Percentiles rank a stretch among this genome's conserved stretches.
phyloP scores from a whole-genome alignment of 2,797 vertebrate species.

The Okamejei kenojei region DNA sequence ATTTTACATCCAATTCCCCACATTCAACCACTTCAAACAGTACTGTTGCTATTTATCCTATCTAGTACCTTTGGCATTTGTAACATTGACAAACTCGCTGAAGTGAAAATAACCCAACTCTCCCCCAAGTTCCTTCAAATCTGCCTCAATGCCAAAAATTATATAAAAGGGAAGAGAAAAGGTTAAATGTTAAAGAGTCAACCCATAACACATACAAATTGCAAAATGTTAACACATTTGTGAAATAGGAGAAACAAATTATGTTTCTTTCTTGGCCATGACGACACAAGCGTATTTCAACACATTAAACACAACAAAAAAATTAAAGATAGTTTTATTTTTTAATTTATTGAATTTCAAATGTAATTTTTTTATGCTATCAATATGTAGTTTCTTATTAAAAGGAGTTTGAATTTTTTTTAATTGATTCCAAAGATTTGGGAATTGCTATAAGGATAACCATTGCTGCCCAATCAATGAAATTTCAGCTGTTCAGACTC shows the following conservation, averaged over 20 bases:
- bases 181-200: no score
- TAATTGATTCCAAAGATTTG: not conserved
- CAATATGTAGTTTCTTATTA: not conserved
- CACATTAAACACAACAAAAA: not conserved
- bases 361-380: not conserved
- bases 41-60: not conserved
- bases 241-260: not conserved
- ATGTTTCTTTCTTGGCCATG: not conserved
- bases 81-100: not conserved
- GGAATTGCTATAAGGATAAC: not conserved
- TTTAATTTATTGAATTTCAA: not conserved
- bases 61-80: not conserved
- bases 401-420: not conserved
- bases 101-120: not conserved
- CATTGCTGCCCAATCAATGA: not conserved
- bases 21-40: slow-evolving; percentile 1
- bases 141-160: not conserved
- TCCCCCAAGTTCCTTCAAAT: not conserved
- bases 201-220: not conserved
- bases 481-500: no score
- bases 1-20: not conserved
- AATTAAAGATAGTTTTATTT: not conserved
- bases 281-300: not conserved
- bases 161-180: not conserved
- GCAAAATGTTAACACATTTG: not conserved